These are phyloP conservation scores for Drosophila kambysellisi DNA, from an alignment of 2,888 invertebrate genomes.

Conservation along the genomic window DNA sequence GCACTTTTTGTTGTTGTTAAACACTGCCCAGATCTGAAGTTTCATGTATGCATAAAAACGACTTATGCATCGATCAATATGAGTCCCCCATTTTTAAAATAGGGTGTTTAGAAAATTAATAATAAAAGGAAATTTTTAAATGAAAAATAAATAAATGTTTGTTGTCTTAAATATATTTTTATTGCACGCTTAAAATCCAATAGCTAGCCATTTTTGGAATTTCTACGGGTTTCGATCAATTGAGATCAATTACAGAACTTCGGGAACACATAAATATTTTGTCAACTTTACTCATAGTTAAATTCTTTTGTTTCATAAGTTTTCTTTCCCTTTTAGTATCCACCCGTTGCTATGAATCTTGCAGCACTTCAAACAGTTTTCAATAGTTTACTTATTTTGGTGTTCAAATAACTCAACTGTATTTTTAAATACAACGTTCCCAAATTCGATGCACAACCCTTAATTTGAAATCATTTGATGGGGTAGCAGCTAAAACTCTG, in stretches of 20 bases:
- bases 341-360: background rate
- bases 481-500: slow-evolving; percentile 18
- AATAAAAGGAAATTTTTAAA: too few relatives aligned
- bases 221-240: background rate
- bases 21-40: too few relatives aligned
- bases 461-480: slow-evolving; percentile 26
- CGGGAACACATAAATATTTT: background rate
- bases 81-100: too few relatives aligned
- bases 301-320: too few relatives aligned
- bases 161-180: too few relatives aligned
- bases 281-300: background rate
- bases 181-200: too few relatives aligned
- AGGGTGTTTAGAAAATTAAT: too few relatives aligned
- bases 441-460: slow-evolving; percentile 8
- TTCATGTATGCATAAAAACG: too few relatives aligned
- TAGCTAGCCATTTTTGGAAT: background rate
- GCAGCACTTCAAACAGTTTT: background rate
- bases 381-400: background rate
- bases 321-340: background rate
- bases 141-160: too few relatives aligned
- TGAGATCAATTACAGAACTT: too few relatives aligned
- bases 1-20: too few relatives aligned
- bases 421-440: slow-evolving; percentile 1
- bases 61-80: too few relatives aligned
- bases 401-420: background rate